phyloP scores from a whole-genome alignment of 2,113 vertebrate species.

The Stomatorhinus ivindoensis region DNA sequence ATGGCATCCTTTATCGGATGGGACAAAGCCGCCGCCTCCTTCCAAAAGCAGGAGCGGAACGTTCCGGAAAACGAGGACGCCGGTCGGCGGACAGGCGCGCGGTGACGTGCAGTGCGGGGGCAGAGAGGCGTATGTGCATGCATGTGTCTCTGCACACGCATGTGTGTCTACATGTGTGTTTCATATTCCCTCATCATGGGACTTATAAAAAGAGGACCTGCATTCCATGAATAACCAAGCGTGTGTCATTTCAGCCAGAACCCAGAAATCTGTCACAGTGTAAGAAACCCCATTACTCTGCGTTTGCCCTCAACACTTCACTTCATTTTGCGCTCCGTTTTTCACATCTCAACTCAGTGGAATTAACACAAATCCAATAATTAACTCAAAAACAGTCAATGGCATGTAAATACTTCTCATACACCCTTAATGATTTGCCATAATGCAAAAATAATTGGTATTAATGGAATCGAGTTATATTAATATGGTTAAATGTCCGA shows the following conservation, averaged over 20 bases:
- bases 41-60: conserved; percentile 62
- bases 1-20: conserved; percentile 68
- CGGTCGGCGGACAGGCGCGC: conserved; percentile 33
- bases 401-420: neutral
- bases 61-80: conserved; percentile 45
- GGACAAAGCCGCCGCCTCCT: conserved; percentile 67
- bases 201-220: neutral
- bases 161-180: neutral
- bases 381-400: neutral
- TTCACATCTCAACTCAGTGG: neutral
- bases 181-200: neutral
- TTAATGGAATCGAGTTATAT: neutral
- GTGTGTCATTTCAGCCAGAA: neutral
- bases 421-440: neutral
- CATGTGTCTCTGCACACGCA: neutral
- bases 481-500: neutral
- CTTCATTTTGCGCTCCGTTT: neutral
- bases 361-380: neutral
- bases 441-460: neutral
- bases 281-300: neutral
- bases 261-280: neutral
- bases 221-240: neutral
- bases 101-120: conserved; percentile 50
- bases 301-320: neutral
- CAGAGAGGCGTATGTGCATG: conserved; percentile 29